Percentiles rank a stretch among this genome's conserved stretches.
Evolutionary conservation across 2,797 vertebrate species (phyloP).

Genomic region (Clarias platycephalus): DNA sequence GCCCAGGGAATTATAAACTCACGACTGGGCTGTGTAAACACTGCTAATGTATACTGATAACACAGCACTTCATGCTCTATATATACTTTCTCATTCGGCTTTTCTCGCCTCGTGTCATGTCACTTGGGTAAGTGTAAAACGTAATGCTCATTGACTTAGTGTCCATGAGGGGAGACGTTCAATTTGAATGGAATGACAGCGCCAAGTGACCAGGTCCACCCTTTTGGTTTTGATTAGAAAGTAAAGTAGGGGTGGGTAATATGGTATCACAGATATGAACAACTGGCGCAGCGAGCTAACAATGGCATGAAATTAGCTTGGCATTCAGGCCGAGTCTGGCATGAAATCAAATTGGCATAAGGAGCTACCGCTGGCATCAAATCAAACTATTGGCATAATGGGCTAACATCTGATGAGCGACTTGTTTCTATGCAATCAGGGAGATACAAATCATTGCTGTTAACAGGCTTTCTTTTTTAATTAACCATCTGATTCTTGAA

Average conservation of each 20-base stretch:
- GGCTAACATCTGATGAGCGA: background rate
- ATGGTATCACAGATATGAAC: constrained; percentile 1
- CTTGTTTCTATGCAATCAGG: constrained; percentile 15
- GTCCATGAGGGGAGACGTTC: background rate
- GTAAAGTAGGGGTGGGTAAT: background rate
- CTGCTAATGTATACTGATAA: background rate
- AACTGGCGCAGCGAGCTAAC: background rate
- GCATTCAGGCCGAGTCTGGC: constrained; percentile 11
- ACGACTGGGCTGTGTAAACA: constrained; percentile 23
- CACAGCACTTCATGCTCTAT: constrained; percentile 1
- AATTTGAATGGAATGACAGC: background rate
- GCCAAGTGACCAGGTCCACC: background rate
- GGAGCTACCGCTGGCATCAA: constrained; percentile 11
- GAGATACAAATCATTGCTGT: background rate
- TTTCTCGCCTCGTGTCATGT: background rate
- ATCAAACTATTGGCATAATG: constrained; percentile 21
- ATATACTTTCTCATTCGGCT: background rate
- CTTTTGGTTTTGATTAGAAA: background rate
- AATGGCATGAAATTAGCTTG: constrained; percentile 11
- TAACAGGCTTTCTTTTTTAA: constrained; percentile 4
- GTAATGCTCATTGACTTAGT: background rate
- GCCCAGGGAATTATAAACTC: background rate
- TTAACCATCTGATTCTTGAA: constrained; percentile 7
- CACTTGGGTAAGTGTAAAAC: background rate
- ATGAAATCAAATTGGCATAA: constrained; percentile 6